Conservation (phyloP, 92 coral and sea anemone genomes). For the Umimayanthus chanpuru region DNA sequence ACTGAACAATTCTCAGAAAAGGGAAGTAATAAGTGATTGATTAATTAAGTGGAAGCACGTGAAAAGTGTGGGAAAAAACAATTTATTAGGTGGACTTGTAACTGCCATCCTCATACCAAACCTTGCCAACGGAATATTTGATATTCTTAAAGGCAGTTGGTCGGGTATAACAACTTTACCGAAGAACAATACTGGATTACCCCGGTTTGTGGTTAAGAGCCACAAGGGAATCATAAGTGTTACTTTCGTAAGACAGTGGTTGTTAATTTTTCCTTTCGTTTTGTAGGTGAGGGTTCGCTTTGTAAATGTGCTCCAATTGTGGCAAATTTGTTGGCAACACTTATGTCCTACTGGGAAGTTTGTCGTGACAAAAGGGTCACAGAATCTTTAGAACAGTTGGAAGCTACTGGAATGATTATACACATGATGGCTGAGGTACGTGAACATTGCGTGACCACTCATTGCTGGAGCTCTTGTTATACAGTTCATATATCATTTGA, state of each 20-base stretch:
- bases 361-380: slow-evolving; percentile 75
- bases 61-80: too few relatives aligned
- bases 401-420: slow-evolving; percentile 84
- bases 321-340: slow-evolving; percentile 87
- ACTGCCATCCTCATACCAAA: too few relatives aligned
- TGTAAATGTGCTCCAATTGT: slow-evolving; percentile 84
- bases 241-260: background rate
- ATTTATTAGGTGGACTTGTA: too few relatives aligned
- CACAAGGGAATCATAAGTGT: too few relatives aligned
- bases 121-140: too few relatives aligned
- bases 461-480: background rate
- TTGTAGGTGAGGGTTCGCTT: slow-evolving; percentile 69
- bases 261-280: background rate
- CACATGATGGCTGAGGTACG: slow-evolving; percentile 84
- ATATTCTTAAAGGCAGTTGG: too few relatives aligned
- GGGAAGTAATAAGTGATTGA: too few relatives aligned
- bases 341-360: slow-evolving; percentile 96
- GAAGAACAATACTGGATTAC: background rate
- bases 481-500: background rate
- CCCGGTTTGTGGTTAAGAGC: background rate
- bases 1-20: too few relatives aligned
- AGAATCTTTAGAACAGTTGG: slow-evolving; percentile 80
- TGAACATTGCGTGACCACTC: background rate
- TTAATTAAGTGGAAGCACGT: too few relatives aligned
- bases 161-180: too few relatives aligned